Base-by-base conservation (phyloP, 1,140 invertebrate genomes). In the Zaprionus davidi region DNA sequence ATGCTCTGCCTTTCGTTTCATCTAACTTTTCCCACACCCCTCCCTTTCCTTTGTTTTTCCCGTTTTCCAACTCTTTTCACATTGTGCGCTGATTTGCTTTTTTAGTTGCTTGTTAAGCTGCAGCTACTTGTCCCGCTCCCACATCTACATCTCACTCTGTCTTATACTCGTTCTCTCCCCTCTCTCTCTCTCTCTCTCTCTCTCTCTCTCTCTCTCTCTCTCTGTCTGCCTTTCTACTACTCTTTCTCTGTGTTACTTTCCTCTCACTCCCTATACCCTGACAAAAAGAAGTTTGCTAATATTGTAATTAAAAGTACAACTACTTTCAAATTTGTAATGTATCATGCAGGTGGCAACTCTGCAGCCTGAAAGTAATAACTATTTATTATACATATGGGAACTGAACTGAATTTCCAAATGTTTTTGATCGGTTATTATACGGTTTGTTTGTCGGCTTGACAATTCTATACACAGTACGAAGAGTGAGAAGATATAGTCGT, bases 31-130 rank as follows among this genome's bases (percentile, higher is more conserved):
- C 20, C 11, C 2, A 11, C 7, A 3, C 9, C 20, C 46, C 22
- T 31, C 22, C 82, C 60, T 59, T 49, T 51, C 17, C 49, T 28
- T 70, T 64, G 46, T 63, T 31, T 38, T 44, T 60, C 24, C 20
- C 26, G 20, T 74, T 77, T 74, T 82, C 66, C 41, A 69, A 71
- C 78, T 75, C 73, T 71, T 74, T 88, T 87, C 78, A 81, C 84
- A 86, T 81, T 86, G 72, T 73, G 78, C 79, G 68, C 76, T 90
- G 81, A 81, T 88, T 88, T 88, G 78, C 74, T 77, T 69, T 79
- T 79, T 79, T 77, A 79, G 74, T 72, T 79, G 84, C 81, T 76
- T 79, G 81, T 73, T 87, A 87, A 87, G 84, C 85, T 80, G 71
- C 75, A 71, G 71, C 71, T 78, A 64, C 81, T 88, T 83, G 83